These are phyloP conservation scores for Bemisia tabaci DNA, from an alignment of 1,140 invertebrate species.

Conservation along the genomic window DNA sequence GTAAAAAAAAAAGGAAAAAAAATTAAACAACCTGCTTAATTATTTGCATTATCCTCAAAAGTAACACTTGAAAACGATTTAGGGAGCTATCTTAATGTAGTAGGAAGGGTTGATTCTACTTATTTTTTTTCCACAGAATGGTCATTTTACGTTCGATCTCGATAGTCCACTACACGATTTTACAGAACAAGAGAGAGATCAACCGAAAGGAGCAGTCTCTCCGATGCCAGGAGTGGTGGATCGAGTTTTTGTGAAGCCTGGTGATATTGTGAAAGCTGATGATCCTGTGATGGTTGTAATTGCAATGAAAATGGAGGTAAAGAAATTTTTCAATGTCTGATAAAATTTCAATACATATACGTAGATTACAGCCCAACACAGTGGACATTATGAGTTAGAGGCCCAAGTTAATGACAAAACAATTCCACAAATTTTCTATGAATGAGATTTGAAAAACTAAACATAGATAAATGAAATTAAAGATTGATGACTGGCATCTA, in stretches of 20 bases:
- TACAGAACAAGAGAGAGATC: slow-evolving; percentile 4
- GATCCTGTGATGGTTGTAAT: slow-evolving; percentile 81
- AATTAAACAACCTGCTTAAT: too few species aligned
- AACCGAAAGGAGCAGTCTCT: slow-evolving; percentile 47
- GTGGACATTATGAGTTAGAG: not conserved
- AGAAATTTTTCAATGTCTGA: slow-evolving; percentile 14
- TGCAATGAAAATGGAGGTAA: slow-evolving; percentile 99
- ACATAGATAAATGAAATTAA: slow-evolving; percentile 8
- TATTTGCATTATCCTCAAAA: too few species aligned
- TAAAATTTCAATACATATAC: not conserved
- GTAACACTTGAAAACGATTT: too few species aligned
- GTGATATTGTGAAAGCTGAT: slow-evolving; percentile 63
- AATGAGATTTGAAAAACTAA: not conserved
- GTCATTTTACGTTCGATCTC: not conserved
- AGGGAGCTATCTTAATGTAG: too few species aligned
- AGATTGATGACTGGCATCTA: slow-evolving; percentile 8
- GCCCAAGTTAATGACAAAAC: not conserved
- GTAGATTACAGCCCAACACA: not conserved
- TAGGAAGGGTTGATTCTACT: too few species aligned
- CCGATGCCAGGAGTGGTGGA: slow-evolving; percentile 95
- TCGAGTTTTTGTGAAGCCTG: slow-evolving; percentile 68
- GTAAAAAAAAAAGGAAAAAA: too few species aligned
- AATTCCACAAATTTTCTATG: not conserved
- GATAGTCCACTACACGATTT: not conserved
- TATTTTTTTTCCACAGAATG: too few species aligned